Conservation (phyloP, 30 jellyfish, hydroid and myxozoan species). For the Aurelia aurita region DNA sequence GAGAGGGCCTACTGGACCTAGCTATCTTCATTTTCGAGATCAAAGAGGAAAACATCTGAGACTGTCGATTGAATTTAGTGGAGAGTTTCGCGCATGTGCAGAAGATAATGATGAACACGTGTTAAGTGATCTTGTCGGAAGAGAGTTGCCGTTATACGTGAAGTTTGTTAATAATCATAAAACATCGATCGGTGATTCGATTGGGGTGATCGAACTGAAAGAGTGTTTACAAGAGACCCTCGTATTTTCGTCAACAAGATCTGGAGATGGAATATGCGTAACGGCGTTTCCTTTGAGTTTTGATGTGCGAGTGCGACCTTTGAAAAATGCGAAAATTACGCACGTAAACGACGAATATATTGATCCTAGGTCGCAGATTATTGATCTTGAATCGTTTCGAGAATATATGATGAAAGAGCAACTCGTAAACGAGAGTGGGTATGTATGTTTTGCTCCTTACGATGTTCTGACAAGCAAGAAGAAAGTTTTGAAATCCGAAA, state of each 20-base stretch:
- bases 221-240: constrained; percentile 35
- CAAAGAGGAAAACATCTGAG: constrained; percentile 90
- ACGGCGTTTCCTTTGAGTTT: constrained; percentile 50
- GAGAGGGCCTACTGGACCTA: constrained; percentile 81
- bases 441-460: constrained; percentile 40
- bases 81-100: constrained; percentile 66
- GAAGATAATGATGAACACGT: constrained; percentile 49
- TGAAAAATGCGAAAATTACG: neutral
- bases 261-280: constrained; percentile 33
- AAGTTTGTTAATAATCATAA: constrained; percentile 40
- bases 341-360: neutral
- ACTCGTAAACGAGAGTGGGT: constrained; percentile 22
- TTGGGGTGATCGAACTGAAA: constrained; percentile 46
- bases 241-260: constrained; percentile 48
- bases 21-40: constrained; percentile 81
- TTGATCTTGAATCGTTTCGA: constrained; percentile 28
- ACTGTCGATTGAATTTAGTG: constrained; percentile 58
- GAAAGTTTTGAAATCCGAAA: neutral
- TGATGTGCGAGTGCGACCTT: constrained; percentile 55
- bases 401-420: constrained; percentile 37
- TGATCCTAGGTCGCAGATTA: constrained; percentile 12
- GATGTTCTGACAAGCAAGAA: constrained; percentile 4
- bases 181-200: constrained; percentile 33
- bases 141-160: constrained; percentile 51
- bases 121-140: constrained; percentile 28